phyloP scores from a whole-genome alignment of 2,888 invertebrate species.

The Conistra vaccinii region DNA sequence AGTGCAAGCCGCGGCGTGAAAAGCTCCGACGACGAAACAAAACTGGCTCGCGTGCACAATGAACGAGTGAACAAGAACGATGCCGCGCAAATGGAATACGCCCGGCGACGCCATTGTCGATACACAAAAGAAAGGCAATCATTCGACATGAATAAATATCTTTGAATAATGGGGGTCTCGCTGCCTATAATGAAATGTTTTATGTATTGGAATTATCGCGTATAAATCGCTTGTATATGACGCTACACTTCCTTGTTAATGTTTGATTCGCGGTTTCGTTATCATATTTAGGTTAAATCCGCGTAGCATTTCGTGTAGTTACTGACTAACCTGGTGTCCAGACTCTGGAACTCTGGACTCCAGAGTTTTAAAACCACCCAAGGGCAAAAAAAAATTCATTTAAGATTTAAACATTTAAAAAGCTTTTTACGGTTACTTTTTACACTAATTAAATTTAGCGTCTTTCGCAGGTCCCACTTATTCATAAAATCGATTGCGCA shows the following conservation, averaged over 20 bases:
- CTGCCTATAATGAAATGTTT: conserved; percentile 89
- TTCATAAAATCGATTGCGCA: too few species aligned
- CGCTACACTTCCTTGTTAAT: conserved; percentile 77
- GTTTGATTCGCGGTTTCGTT: conserved; percentile 72
- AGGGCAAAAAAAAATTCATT: too few species aligned
- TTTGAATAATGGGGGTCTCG: conserved; percentile 88
- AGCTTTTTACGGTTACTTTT: not conserved
- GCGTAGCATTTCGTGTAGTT: conserved; percentile 29
- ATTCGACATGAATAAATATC: conserved; percentile 91
- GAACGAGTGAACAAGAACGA: conserved; percentile 77
- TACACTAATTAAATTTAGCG: not conserved
- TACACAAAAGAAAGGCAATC: conserved; percentile 90
- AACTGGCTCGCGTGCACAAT: conserved; percentile 86
- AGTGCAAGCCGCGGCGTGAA: conserved; percentile 72
- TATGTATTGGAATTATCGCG: conserved; percentile 87
- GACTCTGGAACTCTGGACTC: too few species aligned
- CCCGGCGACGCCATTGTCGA: conserved; percentile 86
- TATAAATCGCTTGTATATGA: conserved; percentile 83
- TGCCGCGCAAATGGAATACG: conserved; percentile 87
- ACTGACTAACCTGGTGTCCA: too few species aligned
- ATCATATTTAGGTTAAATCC: conserved; percentile 65
- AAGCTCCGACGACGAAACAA: conserved; percentile 83
- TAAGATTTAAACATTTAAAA: too few species aligned
- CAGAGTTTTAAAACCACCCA: too few species aligned
- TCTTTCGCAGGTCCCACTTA: not conserved